A percentile compares a stretch with the other conserved stretches of the same genome.
Evolutionary conservation across 2,888 invertebrate genomes (phyloP).

Genomic region (Plebejus melissa): DNA sequence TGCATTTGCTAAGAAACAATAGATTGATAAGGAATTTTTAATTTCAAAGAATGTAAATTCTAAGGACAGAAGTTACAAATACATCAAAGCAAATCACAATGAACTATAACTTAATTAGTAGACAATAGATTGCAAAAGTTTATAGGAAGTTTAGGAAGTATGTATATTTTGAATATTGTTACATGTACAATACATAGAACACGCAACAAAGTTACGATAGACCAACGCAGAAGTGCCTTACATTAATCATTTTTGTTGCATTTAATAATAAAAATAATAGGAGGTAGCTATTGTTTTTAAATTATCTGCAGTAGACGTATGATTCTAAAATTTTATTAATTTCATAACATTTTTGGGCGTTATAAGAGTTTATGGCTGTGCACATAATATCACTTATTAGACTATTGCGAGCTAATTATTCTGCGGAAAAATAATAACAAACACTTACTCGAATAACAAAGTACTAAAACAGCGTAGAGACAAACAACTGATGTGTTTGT

Average conservation of each 20-base stretch:
- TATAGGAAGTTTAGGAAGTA: neutral
- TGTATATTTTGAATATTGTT: neutral
- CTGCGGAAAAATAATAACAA: slow-evolving; percentile 33
- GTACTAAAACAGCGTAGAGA: slow-evolving; percentile 53
- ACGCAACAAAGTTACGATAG: slow-evolving; percentile 14
- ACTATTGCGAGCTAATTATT: neutral
- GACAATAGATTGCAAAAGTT: neutral
- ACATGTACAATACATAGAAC: neutral
- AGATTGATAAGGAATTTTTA: neutral
- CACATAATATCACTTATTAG: neutral
- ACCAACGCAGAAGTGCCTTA: neutral
- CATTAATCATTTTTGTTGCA: neutral
- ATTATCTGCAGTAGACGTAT: neutral
- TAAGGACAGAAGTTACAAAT: neutral
- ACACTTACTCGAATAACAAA: slow-evolving; percentile 66
- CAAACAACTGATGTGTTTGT: slow-evolving; percentile 68
- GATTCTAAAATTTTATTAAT: neutral
- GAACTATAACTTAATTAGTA: neutral
- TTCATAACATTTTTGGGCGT: neutral
- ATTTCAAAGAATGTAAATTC: neutral
- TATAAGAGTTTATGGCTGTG: neutral
- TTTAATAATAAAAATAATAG: neutral
- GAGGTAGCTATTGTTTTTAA: neutral
- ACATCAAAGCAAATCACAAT: neutral
- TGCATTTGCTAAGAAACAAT: neutral